Conservation (phyloP, 2,888 invertebrate genomes). For the Beris chalybata region DNA sequence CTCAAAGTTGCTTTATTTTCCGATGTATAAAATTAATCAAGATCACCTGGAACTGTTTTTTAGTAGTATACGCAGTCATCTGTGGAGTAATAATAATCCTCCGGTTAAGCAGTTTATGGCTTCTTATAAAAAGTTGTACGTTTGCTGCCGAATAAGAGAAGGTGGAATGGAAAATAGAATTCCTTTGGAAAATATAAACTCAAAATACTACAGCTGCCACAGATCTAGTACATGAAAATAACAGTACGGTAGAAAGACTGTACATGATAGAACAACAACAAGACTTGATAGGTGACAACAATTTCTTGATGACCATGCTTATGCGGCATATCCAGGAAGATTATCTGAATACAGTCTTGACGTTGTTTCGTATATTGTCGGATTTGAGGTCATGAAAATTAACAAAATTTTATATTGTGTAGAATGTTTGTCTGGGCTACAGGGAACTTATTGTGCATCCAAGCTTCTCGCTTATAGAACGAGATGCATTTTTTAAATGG, state of each 20-base stretch:
- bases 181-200: conserved; percentile 3
- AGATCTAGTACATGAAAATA: not conserved
- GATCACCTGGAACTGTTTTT: not conserved
- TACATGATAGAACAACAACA: not conserved
- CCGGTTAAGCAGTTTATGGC: not conserved
- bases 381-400: conserved; percentile 8
- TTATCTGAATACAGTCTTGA: not conserved
- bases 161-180: conserved; percentile 26
- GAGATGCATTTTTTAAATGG: not conserved
- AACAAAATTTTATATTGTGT: conserved; percentile 9
- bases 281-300: not conserved
- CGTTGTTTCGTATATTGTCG: conserved; percentile 19
- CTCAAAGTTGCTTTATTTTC: no score
- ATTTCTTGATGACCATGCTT: conserved; percentile 10
- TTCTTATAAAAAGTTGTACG: conserved; percentile 8
- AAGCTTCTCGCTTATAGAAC: conserved; percentile 3
- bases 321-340: not conserved
- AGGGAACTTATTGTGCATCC: conserved; percentile 1
- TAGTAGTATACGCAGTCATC: not conserved
- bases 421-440: conserved; percentile 21
- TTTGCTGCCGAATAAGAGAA: conserved; percentile 22
- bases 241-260: not conserved
- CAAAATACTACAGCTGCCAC: not conserved
- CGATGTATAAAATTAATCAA: no score
- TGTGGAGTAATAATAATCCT: not conserved